Conservation (phyloP, 2,113 vertebrate species). For the Aramus guarauna region DNA sequence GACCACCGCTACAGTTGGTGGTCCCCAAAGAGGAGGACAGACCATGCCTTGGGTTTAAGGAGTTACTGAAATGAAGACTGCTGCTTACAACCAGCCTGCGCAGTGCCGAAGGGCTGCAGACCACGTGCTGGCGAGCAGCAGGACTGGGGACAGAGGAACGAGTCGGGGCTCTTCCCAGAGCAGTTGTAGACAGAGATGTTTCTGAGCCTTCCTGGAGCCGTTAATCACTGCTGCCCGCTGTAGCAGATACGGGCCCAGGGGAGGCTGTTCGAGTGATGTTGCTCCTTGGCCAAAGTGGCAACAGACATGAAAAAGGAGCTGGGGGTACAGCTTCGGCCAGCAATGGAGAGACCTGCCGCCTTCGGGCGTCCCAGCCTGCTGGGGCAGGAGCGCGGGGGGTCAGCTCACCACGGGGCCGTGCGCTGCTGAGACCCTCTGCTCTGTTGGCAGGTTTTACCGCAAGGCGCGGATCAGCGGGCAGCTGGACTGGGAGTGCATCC, state of each 20-base stretch:
- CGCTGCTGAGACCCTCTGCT: background rate
- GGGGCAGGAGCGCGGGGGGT: background rate
- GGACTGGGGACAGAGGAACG: accelerated
- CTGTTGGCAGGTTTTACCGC: conserved; percentile 77
- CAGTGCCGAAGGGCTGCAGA: background rate
- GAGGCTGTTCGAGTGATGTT: background rate
- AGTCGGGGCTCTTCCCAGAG: background rate
- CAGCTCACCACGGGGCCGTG: accelerated
- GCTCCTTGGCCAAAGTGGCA: background rate
- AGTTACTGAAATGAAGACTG: background rate
- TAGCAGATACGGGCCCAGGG: accelerated
- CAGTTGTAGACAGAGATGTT: background rate
- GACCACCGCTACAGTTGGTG: background rate
- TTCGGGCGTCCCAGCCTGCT: background rate
- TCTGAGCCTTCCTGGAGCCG: background rate
- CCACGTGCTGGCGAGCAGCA: accelerated
- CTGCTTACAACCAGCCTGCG: accelerated
- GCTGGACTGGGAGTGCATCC: conserved; percentile 81
- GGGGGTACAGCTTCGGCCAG: accelerated
- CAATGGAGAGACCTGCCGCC: accelerated
- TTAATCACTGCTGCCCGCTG: background rate
- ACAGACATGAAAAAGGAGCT: background rate
- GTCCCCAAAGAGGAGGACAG: background rate
- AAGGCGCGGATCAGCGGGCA: conserved; percentile 80
- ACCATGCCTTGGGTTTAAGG: background rate